Conservation (phyloP, 1,140 invertebrate species). For the Drosophila nebulosa region DNA sequence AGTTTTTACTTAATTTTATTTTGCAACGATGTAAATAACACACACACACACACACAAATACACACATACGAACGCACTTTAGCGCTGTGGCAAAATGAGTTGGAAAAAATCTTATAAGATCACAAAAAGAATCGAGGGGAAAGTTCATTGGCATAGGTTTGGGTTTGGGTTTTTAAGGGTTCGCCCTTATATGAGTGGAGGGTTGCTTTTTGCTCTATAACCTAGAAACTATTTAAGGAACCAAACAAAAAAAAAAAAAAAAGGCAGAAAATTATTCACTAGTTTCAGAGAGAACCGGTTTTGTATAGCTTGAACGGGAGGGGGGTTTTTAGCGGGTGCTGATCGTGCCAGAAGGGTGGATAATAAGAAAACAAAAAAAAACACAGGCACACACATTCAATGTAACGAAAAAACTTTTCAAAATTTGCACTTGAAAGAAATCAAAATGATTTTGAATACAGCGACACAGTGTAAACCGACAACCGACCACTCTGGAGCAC, state of each 20-base stretch:
- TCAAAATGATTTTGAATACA: not conserved
- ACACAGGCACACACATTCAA: not conserved
- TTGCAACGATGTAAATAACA: not conserved
- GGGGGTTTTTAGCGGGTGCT: conserved; percentile 15
- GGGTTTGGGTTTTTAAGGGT: not conserved
- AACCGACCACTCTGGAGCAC: not conserved
- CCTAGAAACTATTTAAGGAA: conserved; percentile 18
- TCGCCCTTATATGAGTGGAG: not conserved
- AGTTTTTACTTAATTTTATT: not conserved
- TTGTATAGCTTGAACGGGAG: not conserved
- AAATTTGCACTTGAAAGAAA: no score
- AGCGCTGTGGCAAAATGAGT: no score
- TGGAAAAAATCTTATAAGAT: not conserved
- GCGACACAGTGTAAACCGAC: not conserved
- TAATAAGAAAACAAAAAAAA: conserved; percentile 6
- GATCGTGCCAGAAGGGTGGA: conserved; percentile 37
- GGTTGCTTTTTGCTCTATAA: not conserved
- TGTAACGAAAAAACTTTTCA: no score
- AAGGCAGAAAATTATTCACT: not conserved
- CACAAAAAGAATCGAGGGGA: not conserved
- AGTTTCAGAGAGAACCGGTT: conserved; percentile 32
- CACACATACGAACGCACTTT: not conserved
- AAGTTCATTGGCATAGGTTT: conserved; percentile 1
- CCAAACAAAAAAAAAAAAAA: not conserved
- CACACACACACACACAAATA: not conserved